These are phyloP conservation scores for Astur gentilis DNA, from an alignment of 2,113 vertebrate genomes.

Conservation along the genomic window DNA sequence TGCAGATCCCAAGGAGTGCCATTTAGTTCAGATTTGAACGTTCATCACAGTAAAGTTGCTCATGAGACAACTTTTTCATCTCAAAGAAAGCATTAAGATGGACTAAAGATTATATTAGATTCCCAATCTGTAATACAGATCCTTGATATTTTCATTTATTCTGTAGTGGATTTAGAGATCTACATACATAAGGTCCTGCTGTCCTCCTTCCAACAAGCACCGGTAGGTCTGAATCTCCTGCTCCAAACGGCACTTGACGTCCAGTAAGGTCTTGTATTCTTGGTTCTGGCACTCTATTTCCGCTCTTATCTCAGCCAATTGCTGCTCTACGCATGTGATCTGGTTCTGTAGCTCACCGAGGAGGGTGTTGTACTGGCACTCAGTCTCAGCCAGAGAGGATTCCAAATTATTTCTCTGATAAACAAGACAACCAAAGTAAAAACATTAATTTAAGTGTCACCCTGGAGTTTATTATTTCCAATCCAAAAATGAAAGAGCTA, in stretches of 20 bases:
- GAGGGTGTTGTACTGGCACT: slow-evolving; percentile 71
- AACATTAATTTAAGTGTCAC: neutral
- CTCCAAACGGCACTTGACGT: slow-evolving; percentile 84
- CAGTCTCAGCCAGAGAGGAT: slow-evolving; percentile 78
- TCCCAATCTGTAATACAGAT: neutral
- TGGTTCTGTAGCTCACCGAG: slow-evolving; percentile 77
- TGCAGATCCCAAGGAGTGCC: neutral
- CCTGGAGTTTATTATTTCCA: neutral
- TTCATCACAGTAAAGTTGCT: neutral
- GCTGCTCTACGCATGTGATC: slow-evolving; percentile 76
- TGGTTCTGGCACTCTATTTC: slow-evolving; percentile 78
- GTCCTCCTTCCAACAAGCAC: slow-evolving; percentile 77
- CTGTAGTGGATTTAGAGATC: neutral
- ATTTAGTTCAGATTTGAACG: neutral
- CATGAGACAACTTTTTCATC: neutral
- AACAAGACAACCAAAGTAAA: neutral
- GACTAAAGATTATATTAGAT: neutral
- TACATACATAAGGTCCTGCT: slow-evolving; percentile 66
- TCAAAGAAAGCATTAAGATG: neutral
- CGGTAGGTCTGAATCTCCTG: slow-evolving; percentile 85
- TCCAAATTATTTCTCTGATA: slow-evolving; percentile 63
- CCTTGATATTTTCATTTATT: neutral
- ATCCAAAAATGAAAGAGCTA: neutral
- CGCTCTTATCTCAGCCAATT: slow-evolving; percentile 72
- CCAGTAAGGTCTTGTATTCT: slow-evolving; percentile 74